phyloP scores from a whole-genome alignment of 53 echinoderm and acorn worm genomes.

The Crossaster papposus region DNA sequence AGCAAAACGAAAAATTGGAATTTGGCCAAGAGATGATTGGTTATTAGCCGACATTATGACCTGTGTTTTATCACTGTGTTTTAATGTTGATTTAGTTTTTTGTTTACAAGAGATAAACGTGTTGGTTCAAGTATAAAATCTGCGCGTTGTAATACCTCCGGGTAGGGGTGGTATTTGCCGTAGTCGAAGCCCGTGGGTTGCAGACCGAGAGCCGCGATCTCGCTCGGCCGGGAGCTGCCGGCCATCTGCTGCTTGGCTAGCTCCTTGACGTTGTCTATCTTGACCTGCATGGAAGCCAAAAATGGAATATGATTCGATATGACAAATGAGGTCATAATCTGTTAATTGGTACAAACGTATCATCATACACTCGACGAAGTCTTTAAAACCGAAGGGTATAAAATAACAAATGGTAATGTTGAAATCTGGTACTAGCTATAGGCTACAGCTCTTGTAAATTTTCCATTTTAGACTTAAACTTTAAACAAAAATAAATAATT shows the following conservation, averaged over 20 bases:
- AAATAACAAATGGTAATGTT: neutral
- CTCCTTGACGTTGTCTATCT: neutral
- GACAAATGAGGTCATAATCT: neutral
- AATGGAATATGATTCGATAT: neutral
- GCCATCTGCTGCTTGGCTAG: slow-evolving; percentile 1
- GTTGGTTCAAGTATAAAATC: neutral
- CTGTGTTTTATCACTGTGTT: too few species aligned
- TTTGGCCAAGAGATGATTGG: too few species aligned
- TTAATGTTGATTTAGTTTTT: too few species aligned
- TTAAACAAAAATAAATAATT: too few species aligned
- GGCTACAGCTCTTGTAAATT: too few species aligned
- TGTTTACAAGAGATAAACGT: too few species aligned
- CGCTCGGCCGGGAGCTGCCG: neutral
- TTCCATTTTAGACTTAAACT: too few species aligned
- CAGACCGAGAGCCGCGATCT: neutral
- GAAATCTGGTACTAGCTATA: neutral
- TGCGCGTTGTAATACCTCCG: neutral
- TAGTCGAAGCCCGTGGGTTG: neutral
- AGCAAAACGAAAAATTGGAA: too few species aligned
- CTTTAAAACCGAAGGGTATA: too few species aligned
- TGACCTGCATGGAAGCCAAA: neutral
- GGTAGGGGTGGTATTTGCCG: slow-evolving; percentile 2
- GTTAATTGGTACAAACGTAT: too few species aligned
- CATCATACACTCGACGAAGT: too few species aligned
- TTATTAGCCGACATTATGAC: too few species aligned